phyloP scores from a whole-genome alignment of 2,113 vertebrate genomes.

The Montifringilla adamsi region DNA sequence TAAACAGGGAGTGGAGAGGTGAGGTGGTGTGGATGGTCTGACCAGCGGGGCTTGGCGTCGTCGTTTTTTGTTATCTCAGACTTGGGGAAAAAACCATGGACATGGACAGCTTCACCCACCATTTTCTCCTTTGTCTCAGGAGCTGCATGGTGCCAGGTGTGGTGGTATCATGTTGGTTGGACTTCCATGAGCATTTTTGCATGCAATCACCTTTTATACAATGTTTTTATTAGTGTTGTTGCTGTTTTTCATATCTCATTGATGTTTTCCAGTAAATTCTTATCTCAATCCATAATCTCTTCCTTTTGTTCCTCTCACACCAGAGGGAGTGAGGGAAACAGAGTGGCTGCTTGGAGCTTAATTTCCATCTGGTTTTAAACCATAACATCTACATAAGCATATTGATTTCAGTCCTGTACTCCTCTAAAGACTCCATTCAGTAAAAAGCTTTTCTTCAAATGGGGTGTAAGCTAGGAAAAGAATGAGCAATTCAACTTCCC shows the following conservation, averaged over 20 bases:
- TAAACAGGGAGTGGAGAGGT: background rate
- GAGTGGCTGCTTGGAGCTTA: background rate
- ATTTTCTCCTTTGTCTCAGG: background rate
- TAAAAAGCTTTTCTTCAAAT: background rate
- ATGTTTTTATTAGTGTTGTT: background rate
- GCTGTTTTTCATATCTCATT: background rate
- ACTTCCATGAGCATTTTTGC: background rate
- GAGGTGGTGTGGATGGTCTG: background rate
- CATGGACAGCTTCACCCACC: background rate
- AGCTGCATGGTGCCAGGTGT: background rate
- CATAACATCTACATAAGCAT: background rate
- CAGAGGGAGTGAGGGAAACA: background rate
- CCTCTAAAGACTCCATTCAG: background rate
- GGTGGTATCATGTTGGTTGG: fast-evolving
- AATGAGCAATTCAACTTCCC: background rate
- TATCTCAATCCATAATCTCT: background rate
- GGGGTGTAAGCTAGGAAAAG: background rate
- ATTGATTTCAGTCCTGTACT: background rate
- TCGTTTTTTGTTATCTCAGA: background rate
- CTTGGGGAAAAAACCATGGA: background rate
- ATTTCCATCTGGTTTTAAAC: background rate
- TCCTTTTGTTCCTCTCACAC: background rate
- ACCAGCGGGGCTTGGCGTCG: background rate
- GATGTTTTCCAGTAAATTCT: background rate
- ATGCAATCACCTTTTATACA: background rate